Percentiles rank a stretch among this genome's conserved stretches.
These are phyloP conservation scores for Furcifer pardalis DNA, from an alignment of 2,797 vertebrate species.

Conservation along the genomic window DNA sequence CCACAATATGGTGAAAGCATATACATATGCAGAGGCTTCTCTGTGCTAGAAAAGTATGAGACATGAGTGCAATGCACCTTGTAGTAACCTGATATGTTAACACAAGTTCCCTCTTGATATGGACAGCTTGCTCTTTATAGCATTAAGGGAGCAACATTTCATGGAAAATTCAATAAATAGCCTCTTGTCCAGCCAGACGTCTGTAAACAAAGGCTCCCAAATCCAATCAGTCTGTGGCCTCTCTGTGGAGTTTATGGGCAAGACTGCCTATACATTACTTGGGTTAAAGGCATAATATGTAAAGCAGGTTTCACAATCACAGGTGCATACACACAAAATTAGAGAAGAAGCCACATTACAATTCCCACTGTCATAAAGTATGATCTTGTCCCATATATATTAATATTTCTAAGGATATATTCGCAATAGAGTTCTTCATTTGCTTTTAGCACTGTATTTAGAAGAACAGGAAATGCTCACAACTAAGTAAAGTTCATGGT, in stretches of 20 bases:
- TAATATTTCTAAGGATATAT: not conserved
- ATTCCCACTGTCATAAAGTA: not conserved
- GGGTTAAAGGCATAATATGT: not conserved
- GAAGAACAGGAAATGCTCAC: not conserved
- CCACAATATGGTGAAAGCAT: not conserved
- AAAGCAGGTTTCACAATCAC: not conserved
- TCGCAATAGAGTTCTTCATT: not conserved
- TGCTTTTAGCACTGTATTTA: not conserved
- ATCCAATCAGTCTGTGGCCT: constrained; percentile 85
- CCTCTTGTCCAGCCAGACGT: constrained; percentile 86
- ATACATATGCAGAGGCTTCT: not conserved
- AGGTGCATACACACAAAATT: not conserved
- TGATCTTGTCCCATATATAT: not conserved
- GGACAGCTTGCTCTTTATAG: constrained; percentile 85
- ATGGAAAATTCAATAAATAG: constrained; percentile 89
- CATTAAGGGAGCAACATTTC: constrained; percentile 88
- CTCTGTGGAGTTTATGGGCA: constrained; percentile 82
- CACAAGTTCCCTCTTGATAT: constrained; percentile 81
- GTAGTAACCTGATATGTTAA: constrained; percentile 79
- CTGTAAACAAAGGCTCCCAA: constrained; percentile 89
- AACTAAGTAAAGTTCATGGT: constrained; percentile 1
- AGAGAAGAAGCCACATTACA: not conserved
- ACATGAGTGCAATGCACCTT: constrained; percentile 72
- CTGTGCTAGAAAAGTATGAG: not conserved
- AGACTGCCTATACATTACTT: constrained; percentile 47